Conservation (phyloP, 1,140 invertebrate species). For the Drosophila parvula region DNA sequence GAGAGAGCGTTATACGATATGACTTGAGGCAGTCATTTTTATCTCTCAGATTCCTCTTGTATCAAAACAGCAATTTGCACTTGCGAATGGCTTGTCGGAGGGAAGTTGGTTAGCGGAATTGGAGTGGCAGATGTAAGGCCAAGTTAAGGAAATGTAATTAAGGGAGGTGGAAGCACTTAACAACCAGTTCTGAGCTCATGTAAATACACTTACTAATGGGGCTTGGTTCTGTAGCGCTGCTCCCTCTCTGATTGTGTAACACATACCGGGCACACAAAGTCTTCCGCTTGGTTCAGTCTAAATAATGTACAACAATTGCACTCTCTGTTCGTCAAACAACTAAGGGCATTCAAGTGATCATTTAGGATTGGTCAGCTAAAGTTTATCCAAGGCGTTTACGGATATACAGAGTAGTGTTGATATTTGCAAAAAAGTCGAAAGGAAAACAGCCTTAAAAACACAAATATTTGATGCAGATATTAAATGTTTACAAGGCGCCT, state of each 20-base stretch:
- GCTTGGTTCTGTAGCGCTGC: background rate
- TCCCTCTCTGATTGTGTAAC: constrained; percentile 13
- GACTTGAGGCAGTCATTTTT: constrained; percentile 4
- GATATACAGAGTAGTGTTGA: background rate
- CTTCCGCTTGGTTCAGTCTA: constrained; percentile 9
- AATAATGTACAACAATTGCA: constrained; percentile 34
- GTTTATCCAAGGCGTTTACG: background rate
- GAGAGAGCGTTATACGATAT: constrained; percentile 21
- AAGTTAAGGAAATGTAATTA: constrained; percentile 12
- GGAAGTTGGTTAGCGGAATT: background rate
- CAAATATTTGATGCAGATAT: background rate
- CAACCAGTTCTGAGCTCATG: constrained; percentile 5
- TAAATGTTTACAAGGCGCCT: background rate
- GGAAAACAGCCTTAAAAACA: background rate
- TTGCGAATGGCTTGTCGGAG: constrained; percentile 24
- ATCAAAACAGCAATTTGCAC: constrained; percentile 64
- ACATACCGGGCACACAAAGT: background rate
- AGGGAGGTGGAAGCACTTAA: background rate
- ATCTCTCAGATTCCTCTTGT: constrained; percentile 32
- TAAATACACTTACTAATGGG: constrained; percentile 19
- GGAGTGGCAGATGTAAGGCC: constrained; percentile 3
- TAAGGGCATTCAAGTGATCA: constrained; percentile 37
- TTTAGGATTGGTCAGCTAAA: background rate
- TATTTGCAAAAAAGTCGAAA: constrained; percentile 17
- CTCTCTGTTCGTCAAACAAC: constrained; percentile 47